Evolutionary conservation across 2,113 vertebrate species (phyloP), one percentile per base, ranked within the genome.

Genomic region (Halcyon senegalensis): DNA sequence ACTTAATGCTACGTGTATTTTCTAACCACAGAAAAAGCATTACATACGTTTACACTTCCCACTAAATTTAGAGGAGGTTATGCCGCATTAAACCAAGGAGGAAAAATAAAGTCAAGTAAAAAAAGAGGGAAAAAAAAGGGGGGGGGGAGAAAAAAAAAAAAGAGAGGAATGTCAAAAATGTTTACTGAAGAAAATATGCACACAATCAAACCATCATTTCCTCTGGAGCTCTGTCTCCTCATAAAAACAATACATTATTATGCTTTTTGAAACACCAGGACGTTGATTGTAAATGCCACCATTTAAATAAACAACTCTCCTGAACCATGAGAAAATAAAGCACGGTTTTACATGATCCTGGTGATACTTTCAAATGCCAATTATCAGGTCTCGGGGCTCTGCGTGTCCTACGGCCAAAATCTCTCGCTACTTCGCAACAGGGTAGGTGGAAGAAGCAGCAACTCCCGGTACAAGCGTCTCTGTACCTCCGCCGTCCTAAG

Each of bases 1-100:
- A 96, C 96, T 94, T 97, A 97, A 97, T 97, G 95, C 95, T 92
- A 96, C 87, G 89, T 94, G 96, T 91, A 96, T 96, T 97, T 96
- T 76, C 92, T 88, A 91, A 94, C 94, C 93, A 97, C 95, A 97
- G 93, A 95, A 95, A 96, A 96, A 85, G 93, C 93, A 96, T 97
- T 95, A 97, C 89, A 92, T 81, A 94, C 91, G 12, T 95, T 97
- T 96, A 90, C 91, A 96, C 95, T 92, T 95, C 91, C 93, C 74
- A 93, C 95, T 95, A 94, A 89, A 97, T 96, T 90, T 84, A 85
- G 70, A 96, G 94, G 93, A 97, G 95, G 95, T 92, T 93, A 97
- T 90, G 93, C 93, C 87, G 93, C 92, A 95, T 96, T 97, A 97
- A 97, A 96, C n/a, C 55, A 85, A 94, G 91, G 44, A 86, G 86